Evolutionary conservation across 2,888 invertebrate species (phyloP).

Genomic region (Hypena proboscidalis): DNA sequence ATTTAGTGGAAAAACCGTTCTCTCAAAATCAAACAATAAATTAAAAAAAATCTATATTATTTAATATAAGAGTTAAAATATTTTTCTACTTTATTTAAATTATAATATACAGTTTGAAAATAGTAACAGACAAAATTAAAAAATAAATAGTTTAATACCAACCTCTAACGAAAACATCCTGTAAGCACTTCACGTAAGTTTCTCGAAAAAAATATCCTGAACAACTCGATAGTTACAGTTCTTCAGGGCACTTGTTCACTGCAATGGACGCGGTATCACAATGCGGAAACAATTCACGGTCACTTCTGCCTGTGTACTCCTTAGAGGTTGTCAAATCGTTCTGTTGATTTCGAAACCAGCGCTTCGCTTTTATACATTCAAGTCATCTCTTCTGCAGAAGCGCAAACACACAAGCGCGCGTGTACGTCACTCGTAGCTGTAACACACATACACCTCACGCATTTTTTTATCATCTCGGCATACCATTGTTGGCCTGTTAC

Average conservation of each 20-base stretch:
- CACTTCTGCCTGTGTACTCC: constrained; percentile 65
- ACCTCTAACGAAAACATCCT: constrained; percentile 73
- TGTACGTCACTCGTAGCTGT: constrained; percentile 55
- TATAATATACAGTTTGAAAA: no score
- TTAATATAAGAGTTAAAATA: constrained; percentile 11
- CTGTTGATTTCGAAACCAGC: constrained; percentile 83
- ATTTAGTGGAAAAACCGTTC: not conserved
- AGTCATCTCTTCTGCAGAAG: constrained; percentile 70
- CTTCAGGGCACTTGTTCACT: constrained; percentile 65
- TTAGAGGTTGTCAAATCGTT: constrained; percentile 80
- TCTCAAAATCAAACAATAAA: not conserved
- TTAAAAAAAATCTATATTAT: constrained; percentile 8
- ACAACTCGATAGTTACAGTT: constrained; percentile 54
- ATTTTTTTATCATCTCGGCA: constrained; percentile 70
- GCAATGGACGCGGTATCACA: constrained; percentile 59
- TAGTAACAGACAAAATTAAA: constrained; percentile 3
- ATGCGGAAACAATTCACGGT: constrained; percentile 74
- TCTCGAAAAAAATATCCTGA: constrained; percentile 30
- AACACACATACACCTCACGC: constrained; percentile 56
- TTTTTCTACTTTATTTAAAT: not conserved
- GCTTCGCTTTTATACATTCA: constrained; percentile 82
- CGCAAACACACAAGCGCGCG: constrained; percentile 47
- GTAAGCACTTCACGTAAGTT: constrained; percentile 55
- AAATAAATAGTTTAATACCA: constrained; percentile 29
- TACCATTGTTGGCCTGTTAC: constrained; percentile 66